These are phyloP conservation scores for Lithophane leautieri DNA, from an alignment of 2,888 invertebrate species.

Conservation along the genomic window DNA sequence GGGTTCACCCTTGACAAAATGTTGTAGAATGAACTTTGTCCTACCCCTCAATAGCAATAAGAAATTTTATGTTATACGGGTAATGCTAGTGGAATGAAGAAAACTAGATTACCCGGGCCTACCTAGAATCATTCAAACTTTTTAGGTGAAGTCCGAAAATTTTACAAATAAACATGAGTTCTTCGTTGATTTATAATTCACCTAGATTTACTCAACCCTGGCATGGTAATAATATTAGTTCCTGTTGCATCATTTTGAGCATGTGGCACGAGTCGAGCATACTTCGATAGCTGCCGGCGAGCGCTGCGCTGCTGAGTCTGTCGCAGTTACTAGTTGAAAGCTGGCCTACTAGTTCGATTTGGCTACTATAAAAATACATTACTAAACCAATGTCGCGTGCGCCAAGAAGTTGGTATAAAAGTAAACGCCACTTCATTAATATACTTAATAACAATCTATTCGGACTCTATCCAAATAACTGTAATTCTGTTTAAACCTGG, in stretches of 20 bases:
- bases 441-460: background rate
- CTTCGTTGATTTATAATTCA: background rate
- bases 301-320: background rate
- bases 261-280: background rate
- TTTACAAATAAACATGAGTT: background rate
- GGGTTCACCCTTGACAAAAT: background rate
- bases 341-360: background rate
- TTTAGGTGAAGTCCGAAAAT: background rate
- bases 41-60: background rate
- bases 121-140: background rate
- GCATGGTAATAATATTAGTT: constrained; percentile 7
- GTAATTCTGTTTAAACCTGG: background rate
- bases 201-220: background rate
- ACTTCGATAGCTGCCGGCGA: background rate
- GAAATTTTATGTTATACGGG: background rate
- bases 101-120: background rate
- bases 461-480: background rate
- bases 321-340: background rate
- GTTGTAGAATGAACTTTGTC: background rate
- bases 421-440: background rate
- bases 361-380: background rate
- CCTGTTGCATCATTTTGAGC: background rate
- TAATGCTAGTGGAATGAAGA: background rate
- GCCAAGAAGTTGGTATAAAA: background rate
- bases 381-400: background rate